phyloP scores from a whole-genome alignment of 2,888 invertebrate genomes.

The Pantelozetes paolii region DNA sequence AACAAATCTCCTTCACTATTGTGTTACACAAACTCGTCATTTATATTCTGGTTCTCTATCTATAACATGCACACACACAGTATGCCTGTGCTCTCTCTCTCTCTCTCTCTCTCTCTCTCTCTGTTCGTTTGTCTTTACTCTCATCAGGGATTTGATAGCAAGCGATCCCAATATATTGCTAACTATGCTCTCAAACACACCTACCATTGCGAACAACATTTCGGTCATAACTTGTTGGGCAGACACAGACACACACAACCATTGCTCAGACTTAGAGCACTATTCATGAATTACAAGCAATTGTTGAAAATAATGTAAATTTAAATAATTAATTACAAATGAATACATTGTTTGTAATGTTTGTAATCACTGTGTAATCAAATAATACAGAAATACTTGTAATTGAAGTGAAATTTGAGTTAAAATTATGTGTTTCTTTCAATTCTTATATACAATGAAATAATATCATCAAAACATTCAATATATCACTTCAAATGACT shows the following conservation, averaged over 20 bases:
- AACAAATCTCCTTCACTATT: slow-evolving; percentile 13
- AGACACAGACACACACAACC: background rate
- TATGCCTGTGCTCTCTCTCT: background rate
- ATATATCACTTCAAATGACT: too few species aligned
- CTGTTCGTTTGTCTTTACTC: slow-evolving; percentile 1
- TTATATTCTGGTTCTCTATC: slow-evolving; percentile 10
- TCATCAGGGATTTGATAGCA: slow-evolving; percentile 20
- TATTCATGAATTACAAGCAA: background rate
- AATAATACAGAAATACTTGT: background rate
- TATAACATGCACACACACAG: background rate
- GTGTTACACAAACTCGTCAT: slow-evolving; percentile 13
- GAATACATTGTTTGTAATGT: background rate
- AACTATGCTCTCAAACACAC: background rate
- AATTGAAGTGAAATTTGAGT: background rate
- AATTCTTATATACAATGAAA: too few species aligned
- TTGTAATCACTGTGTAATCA: background rate
- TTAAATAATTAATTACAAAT: slow-evolving; percentile 3
- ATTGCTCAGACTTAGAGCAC: background rate
- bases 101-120: background rate
- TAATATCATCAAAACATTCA: too few species aligned
- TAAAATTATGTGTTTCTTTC: background rate
- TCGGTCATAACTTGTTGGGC: background rate
- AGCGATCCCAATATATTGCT: background rate
- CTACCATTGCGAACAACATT: background rate
- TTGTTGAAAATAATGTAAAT: background rate